These are phyloP conservation scores for Emys orbicularis DNA, from an alignment of 2,797 vertebrate genomes.

Conservation along the genomic window DNA sequence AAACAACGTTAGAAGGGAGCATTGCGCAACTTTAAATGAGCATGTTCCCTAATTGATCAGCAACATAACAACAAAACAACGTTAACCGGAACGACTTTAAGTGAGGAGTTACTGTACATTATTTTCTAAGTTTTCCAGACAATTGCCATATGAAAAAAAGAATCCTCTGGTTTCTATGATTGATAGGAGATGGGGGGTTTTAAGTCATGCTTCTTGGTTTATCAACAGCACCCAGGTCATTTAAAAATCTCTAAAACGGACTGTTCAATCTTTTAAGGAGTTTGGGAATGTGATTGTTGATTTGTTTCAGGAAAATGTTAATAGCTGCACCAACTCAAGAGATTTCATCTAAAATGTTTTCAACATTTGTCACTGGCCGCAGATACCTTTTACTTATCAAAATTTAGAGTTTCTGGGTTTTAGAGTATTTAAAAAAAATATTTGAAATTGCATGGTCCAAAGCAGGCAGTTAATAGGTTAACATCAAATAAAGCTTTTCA, in stretches of 20 bases:
- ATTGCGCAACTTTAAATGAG: too few relatives aligned
- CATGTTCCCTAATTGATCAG: too few relatives aligned
- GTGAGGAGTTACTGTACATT: background rate
- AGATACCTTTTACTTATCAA: background rate
- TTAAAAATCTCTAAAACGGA: background rate
- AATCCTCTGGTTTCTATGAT: background rate
- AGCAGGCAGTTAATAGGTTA: background rate
- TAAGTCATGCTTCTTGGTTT: background rate
- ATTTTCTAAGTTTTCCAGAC: background rate
- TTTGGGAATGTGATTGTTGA: background rate
- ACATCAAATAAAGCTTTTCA: background rate
- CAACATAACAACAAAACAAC: too few relatives aligned
- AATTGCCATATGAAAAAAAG: background rate
- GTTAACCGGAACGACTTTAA: too few relatives aligned
- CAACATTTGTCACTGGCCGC: background rate
- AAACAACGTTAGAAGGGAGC: too few relatives aligned
- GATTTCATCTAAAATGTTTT: background rate
- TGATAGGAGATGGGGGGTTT: background rate
- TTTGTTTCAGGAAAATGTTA: background rate
- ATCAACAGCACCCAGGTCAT: background rate
- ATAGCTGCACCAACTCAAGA: background rate
- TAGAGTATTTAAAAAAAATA: background rate
- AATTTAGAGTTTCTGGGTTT: background rate
- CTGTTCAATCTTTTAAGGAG: background rate
- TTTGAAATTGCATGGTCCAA: background rate